Evolutionary conservation across 2,113 vertebrate genomes (phyloP).

Genomic region (Ailuropoda melanoleuca): DNA sequence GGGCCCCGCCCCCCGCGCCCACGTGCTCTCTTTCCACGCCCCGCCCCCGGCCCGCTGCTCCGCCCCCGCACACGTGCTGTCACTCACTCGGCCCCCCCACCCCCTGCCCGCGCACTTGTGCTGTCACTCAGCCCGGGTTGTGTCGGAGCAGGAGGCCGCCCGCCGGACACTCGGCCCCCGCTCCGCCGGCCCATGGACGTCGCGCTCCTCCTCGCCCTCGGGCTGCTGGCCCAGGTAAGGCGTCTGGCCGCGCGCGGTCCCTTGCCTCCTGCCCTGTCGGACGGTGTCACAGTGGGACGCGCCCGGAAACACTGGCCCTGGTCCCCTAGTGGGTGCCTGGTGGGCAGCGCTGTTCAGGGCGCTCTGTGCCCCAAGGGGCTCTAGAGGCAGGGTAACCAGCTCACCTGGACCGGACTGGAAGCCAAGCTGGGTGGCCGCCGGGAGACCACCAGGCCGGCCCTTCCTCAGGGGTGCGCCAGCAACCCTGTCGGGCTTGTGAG

Average conservation of each 20-base stretch:
- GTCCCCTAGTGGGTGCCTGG: background rate
- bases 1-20: background rate
- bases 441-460: background rate
- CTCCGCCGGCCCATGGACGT: constrained; percentile 69
- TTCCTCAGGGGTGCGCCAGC: background rate
- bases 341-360: background rate
- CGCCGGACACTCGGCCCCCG: background rate
- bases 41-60: background rate
- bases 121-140: constrained; percentile 85
- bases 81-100: background rate
- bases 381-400: background rate
- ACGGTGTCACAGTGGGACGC: background rate
- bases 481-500: background rate
- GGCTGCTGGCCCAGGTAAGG: constrained; percentile 85
- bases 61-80: background rate
- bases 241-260: background rate
- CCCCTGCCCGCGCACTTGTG: constrained; percentile 80
- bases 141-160: background rate
- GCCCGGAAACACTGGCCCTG: background rate
- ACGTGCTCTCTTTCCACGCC: background rate
- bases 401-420: background rate
- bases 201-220: constrained; percentile 67
- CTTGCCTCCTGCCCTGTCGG: too few relatives aligned
- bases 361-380: background rate
- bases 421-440: background rate